A percentile compares a stretch with the other conserved stretches of the same genome.
phyloP scores from a whole-genome alignment of 2,888 invertebrate species.

The Leptothorax acervorum region DNA sequence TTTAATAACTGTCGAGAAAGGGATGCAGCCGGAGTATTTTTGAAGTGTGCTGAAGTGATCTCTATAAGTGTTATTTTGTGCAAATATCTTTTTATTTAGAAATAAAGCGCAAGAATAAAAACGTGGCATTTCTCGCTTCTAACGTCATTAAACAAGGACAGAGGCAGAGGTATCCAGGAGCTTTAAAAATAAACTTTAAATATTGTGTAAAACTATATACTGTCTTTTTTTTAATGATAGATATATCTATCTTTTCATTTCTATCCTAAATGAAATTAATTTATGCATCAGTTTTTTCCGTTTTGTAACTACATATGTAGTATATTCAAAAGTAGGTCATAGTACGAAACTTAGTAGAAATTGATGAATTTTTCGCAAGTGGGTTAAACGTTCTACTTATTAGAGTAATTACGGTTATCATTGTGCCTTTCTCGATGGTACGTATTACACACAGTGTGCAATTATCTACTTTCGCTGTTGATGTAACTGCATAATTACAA shows the following conservation, averaged over 20 bases:
- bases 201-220: neutral
- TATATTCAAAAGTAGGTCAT: neutral
- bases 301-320: neutral
- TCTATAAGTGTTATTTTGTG: too few species aligned
- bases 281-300: neutral
- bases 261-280: slow-evolving; percentile 11
- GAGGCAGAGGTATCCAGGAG: too few species aligned
- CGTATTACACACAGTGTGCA: neutral
- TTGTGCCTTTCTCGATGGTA: neutral
- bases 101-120: too few species aligned
- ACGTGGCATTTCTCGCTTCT: too few species aligned
- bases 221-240: neutral
- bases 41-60: too few species aligned
- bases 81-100: too few species aligned
- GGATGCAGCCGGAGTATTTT: too few species aligned
- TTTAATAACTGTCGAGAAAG: too few species aligned
- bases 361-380: slow-evolving; percentile 28
- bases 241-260: neutral
- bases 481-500: slow-evolving; percentile 15
- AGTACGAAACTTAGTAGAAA: neutral
- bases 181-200: neutral
- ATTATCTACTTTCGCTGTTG: neutral
- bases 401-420: slow-evolving; percentile 18
- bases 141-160: too few species aligned
- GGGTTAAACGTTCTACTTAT: slow-evolving; percentile 25